Conservation (phyloP, 2,113 vertebrate genomes). For the Alces alces region DNA sequence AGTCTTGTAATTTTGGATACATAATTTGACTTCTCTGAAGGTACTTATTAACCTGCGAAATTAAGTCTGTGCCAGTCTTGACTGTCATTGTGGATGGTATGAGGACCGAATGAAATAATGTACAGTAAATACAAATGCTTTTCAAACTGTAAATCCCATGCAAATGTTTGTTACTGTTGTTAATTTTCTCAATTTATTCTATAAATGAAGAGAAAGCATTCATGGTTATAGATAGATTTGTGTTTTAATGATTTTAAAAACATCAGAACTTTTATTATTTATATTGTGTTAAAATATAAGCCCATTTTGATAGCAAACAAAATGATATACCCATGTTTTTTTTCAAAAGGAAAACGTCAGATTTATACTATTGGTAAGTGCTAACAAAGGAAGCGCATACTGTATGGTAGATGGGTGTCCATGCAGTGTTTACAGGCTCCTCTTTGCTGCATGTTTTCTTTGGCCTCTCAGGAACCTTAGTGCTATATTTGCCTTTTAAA, state of each 20-base stretch:
- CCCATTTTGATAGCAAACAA: slow-evolving; percentile 20
- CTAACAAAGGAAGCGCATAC: not conserved
- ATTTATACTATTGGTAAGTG: not conserved
- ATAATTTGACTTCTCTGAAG: slow-evolving; percentile 12
- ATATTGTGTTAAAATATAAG: not conserved
- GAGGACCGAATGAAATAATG: slow-evolving; percentile 13
- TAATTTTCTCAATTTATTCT: slow-evolving; percentile 18
- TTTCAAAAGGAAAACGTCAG: slow-evolving; percentile 22
- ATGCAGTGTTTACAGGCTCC: not conserved
- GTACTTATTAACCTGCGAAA: slow-evolving; percentile 20
- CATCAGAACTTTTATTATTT: slow-evolving; percentile 14
- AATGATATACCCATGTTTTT: not conserved
- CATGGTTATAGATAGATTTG: not conserved
- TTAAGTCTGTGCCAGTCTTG: not conserved
- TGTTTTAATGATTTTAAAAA: slow-evolving; percentile 20
- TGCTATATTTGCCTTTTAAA: not conserved
- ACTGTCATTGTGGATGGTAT: not conserved
- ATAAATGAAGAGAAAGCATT: slow-evolving; percentile 5
- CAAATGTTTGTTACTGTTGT: not conserved
- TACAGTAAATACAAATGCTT: slow-evolving; percentile 11
- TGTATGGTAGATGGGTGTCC: not conserved
- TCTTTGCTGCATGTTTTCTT: not conserved
- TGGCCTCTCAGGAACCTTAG: not conserved
- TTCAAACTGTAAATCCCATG: not conserved
- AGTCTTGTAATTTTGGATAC: slow-evolving; percentile 12